phyloP scores from a whole-genome alignment of 23 tunicate genomes.

The Clavelina lepadiformis region DNA sequence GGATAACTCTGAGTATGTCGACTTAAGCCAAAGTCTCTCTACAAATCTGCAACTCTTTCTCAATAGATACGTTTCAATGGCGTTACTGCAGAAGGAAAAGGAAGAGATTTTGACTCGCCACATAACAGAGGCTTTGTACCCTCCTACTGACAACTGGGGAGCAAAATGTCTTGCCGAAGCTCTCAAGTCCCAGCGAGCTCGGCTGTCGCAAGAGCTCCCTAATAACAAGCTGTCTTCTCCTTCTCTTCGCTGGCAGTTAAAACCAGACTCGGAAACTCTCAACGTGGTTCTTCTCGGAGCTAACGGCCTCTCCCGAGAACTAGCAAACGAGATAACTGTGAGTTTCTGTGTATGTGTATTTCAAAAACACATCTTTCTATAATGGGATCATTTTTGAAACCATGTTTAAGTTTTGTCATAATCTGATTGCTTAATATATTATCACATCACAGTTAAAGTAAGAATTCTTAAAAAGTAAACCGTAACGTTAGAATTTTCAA shows the following conservation, averaged over 20 bases:
- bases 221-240: constrained; percentile 15
- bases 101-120: constrained; percentile 71
- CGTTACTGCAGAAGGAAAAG: constrained; percentile 39
- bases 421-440: too few relatives aligned
- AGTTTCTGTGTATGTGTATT: neutral
- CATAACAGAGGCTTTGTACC: constrained; percentile 48
- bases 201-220: constrained; percentile 5
- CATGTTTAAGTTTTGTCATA: too few relatives aligned
- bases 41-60: too few relatives aligned
- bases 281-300: constrained; percentile 86
- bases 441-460: too few relatives aligned
- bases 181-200: constrained; percentile 16
- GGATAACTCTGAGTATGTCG: too few relatives aligned
- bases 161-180: constrained; percentile 28
- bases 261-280: constrained; percentile 61
- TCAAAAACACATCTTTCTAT: neutral
- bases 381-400: too few relatives aligned
- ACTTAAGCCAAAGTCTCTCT: too few relatives aligned
- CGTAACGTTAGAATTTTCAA: too few relatives aligned
- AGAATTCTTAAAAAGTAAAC: too few relatives aligned
- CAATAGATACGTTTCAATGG: constrained; percentile 84
- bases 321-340: constrained; percentile 90
- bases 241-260: constrained; percentile 51
- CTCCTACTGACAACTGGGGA: constrained; percentile 80
- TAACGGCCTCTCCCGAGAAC: constrained; percentile 64